Conservation (phyloP, 2,797 vertebrate genomes). For the Lemur catta region DNA sequence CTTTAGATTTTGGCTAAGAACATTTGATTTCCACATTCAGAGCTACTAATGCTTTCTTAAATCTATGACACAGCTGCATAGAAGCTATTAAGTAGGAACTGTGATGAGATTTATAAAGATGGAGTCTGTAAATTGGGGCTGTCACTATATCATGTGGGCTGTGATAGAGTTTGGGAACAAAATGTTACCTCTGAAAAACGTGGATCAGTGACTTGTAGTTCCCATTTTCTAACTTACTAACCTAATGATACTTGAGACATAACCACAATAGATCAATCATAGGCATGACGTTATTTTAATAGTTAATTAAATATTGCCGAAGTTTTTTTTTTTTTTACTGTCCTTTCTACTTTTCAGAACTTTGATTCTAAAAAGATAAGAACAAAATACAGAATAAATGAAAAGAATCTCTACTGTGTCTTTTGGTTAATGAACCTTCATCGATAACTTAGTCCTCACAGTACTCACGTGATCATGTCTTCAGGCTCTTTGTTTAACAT, state of each 20-base stretch:
- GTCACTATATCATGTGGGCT: neutral
- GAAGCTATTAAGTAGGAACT: neutral
- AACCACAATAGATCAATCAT: neutral
- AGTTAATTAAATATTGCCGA: neutral
- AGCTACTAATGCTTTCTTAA: neutral
- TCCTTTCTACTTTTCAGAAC: neutral
- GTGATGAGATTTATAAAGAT: neutral
- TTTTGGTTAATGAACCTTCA: neutral
- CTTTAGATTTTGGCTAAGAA: neutral
- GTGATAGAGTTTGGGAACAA: neutral
- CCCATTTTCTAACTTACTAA: neutral
- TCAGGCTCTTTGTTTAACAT: slow-evolving; percentile 99
- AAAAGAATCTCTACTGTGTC: neutral
- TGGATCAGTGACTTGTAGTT: neutral
- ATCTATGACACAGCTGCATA: neutral
- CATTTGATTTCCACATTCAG: neutral
- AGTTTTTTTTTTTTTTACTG: neutral
- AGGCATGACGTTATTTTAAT: neutral
- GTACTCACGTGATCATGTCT: slow-evolving; percentile 98
- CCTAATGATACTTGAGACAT: neutral
- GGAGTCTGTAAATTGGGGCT: neutral
- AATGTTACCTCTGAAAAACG: neutral
- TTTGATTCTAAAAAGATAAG: neutral
- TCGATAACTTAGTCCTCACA: neutral
- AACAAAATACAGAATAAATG: neutral